phyloP scores from a whole-genome alignment of 2,113 vertebrate species.

The Pogonocichla stellata region DNA sequence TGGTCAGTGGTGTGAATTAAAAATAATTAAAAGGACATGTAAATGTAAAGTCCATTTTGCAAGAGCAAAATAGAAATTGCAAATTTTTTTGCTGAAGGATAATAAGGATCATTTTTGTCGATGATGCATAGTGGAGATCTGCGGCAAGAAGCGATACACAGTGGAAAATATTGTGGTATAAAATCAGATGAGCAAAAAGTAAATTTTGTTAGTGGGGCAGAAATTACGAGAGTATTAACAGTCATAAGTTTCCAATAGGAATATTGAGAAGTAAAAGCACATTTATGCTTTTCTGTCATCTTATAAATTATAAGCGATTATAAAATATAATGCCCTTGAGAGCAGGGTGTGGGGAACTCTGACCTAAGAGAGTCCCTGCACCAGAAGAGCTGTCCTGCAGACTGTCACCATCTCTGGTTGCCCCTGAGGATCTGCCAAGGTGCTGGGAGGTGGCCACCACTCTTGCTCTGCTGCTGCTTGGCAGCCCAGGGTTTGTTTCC shows the following conservation, averaged over 20 bases:
- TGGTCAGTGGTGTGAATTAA: background rate
- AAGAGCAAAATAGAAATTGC: background rate
- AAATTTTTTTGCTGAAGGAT: background rate
- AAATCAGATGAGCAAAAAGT: background rate
- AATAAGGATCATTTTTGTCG: background rate
- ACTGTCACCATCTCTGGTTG: background rate
- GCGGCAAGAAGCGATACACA: background rate
- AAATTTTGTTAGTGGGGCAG: background rate
- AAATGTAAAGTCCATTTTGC: background rate
- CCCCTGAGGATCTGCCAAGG: background rate
- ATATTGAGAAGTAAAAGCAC: background rate
- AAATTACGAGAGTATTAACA: background rate
- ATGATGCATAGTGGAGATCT: background rate
- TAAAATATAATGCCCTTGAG: background rate
- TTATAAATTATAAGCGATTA: background rate
- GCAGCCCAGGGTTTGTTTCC: background rate
- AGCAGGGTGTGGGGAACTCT: too few relatives aligned
- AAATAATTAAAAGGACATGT: background rate
- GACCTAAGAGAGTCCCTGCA: too few relatives aligned
- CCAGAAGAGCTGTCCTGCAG: background rate
- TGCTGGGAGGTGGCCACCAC: background rate
- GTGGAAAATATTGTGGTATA: background rate
- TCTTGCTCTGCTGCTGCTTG: background rate
- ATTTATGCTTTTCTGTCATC: background rate
- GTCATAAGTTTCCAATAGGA: background rate